Conservation (phyloP, 2,888 invertebrate species). For the Catocala nupta region DNA sequence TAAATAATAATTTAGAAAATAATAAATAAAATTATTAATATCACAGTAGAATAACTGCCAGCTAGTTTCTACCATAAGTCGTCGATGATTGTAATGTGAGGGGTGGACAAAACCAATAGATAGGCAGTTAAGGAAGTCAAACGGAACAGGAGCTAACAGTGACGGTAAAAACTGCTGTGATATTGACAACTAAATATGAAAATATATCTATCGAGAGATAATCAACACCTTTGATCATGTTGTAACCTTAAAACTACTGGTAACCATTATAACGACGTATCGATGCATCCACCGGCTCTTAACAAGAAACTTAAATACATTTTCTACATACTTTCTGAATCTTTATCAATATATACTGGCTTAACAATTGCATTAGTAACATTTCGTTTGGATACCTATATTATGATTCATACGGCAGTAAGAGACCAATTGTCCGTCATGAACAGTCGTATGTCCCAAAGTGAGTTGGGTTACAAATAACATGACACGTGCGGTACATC, state of each 20-base stretch:
- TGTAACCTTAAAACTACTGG: slow-evolving; percentile 81
- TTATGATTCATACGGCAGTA: no score
- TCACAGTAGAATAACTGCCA: slow-evolving; percentile 86
- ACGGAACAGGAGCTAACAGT: slow-evolving; percentile 69
- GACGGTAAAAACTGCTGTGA: slow-evolving; percentile 81
- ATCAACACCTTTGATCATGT: slow-evolving; percentile 71
- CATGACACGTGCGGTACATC: no score
- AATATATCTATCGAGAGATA: slow-evolving; percentile 68
- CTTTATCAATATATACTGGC: slow-evolving; percentile 51
- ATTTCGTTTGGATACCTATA: slow-evolving; percentile 10
- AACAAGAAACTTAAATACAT: slow-evolving; percentile 58
- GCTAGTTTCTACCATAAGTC: slow-evolving; percentile 61
- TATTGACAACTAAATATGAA: slow-evolving; percentile 77
- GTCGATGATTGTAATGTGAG: slow-evolving; percentile 14
- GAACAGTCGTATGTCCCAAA: no score
- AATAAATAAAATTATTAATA: slow-evolving; percentile 86
- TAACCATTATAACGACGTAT: slow-evolving; percentile 75
- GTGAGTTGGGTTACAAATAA: no score
- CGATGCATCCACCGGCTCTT: slow-evolving; percentile 60
- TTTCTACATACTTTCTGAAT: slow-evolving; percentile 37
- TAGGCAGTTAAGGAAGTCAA: slow-evolving; percentile 19
- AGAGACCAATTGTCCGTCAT: no score
- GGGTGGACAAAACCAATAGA: slow-evolving; percentile 13
- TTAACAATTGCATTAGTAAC: slow-evolving; percentile 41
- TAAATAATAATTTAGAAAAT: slow-evolving; percentile 83